Evolutionary conservation across 1,140 invertebrate genomes (phyloP), one percentile per base, ranked within the genome.

Genomic region (Kradibia gibbosae): DNA sequence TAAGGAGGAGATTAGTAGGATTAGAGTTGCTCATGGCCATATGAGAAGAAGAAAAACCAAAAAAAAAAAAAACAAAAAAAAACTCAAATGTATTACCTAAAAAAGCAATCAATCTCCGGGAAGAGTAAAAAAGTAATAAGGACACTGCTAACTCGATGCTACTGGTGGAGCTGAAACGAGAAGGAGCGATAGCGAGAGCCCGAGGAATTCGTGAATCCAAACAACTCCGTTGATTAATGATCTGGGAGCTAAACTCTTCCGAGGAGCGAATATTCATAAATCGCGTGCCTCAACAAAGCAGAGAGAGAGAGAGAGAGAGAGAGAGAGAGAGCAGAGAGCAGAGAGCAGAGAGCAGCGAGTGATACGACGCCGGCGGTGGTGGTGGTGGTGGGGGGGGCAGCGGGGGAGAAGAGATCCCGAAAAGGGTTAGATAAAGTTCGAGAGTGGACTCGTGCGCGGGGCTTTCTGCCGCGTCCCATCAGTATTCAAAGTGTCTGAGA

Each of bases 401-500:
- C n/a, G n/a, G n/a, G n/a, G n/a, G n/a, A n/a, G n/a, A 25, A 25
- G 67, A n/a, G 22, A 71, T 5, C 13, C 0, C 13, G 67, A 67
- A 39, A 25, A 71, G 70, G 42, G 42, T 42, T 71, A 71, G 70
- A 73, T 53, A 48, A 48, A 48, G 48, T 25, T 74, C 45, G 25
- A 74, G 67, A 82, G 81, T 82, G 45, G 57, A 82, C 80, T 82
- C 65, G 34, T 83, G 78, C 84, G 25, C 48, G 22, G n/a, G n/a
- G n/a, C n/a, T n/a, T 70, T 42, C 42, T 3, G 71, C 20, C n/a
- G 11, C 71, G 85, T 86, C 88, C 86, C 88, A 90, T 90, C 90
- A 90, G 89, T 90, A 91, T 91, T 91, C 91, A 91, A 91, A 91
- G 91, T 91, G 85, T 87, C 88, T 83, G 81, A 83, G 83, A 50